Conservation (phyloP, 2,113 vertebrate species). For the Eira barbara region DNA sequence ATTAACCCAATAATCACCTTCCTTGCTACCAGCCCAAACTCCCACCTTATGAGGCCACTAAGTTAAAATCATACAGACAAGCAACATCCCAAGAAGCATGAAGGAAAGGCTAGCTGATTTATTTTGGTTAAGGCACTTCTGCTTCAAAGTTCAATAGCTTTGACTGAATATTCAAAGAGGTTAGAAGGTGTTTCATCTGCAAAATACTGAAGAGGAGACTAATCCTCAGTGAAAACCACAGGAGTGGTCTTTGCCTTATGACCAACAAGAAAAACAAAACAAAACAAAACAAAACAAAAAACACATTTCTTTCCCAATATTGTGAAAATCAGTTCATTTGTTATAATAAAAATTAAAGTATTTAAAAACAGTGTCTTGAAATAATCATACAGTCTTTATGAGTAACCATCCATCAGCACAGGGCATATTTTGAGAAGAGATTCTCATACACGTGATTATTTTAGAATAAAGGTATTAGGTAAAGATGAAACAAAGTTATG, state of each 20-base stretch:
- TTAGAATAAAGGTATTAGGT: background rate
- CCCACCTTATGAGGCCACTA: slow-evolving; percentile 52
- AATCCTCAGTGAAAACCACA: slow-evolving; percentile 72
- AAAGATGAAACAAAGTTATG: background rate
- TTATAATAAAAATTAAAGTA: slow-evolving; percentile 60
- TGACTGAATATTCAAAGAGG: slow-evolving; percentile 69
- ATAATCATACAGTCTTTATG: background rate
- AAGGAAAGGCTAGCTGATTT: slow-evolving; percentile 67
- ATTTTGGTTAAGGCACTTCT: slow-evolving; percentile 74
- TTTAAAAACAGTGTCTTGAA: background rate
- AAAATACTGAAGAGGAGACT: slow-evolving; percentile 73
- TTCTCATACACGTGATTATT: background rate
- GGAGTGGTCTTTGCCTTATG: slow-evolving; percentile 65
- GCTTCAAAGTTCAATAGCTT: slow-evolving; percentile 74
- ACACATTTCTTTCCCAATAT: slow-evolving; percentile 71
- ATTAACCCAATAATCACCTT: background rate
- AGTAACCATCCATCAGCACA: background rate
- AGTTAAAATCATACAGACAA: slow-evolving; percentile 48
- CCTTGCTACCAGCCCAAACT: slow-evolving; percentile 15
- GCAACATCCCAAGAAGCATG: slow-evolving; percentile 36
- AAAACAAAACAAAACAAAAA: too few relatives aligned
- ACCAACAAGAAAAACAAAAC: slow-evolving; percentile 41
- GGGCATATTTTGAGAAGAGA: background rate
- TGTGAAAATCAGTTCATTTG: slow-evolving; percentile 66
- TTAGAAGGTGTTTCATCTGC: slow-evolving; percentile 70